Evolutionary conservation across 1,140 invertebrate genomes (phyloP), one percentile per base, ranked within the genome.

Genomic region (Hycleus cichorii): DNA sequence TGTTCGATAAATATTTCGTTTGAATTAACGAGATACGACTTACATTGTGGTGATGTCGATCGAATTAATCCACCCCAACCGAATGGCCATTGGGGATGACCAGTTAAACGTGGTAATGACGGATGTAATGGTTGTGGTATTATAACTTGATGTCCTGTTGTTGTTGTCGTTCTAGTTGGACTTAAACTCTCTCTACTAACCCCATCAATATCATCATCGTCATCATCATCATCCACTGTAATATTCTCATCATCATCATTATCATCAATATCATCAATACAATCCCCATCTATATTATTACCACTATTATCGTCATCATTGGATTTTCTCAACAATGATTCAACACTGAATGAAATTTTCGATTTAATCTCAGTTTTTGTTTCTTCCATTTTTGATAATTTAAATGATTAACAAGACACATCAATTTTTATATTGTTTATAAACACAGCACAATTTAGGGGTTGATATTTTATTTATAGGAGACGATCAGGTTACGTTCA

Each of bases 281-380:
- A 65, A 3, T 58, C 32, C 4, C 4, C 63, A 39, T 69, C 67
- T 24, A 64, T n/a, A 12, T 55, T 48, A 12, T 64, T 59, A 4
- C 61, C 60, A 27, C 67, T 64, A 9, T 64, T 60, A n/a, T 52
- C 26, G 54, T n/a, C 10, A 11, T 42, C 40, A 11, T 66, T 64
- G 25, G 53, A 61, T 39, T 60, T 63, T 2, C 62, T 63, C 10
- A 74, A 53, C 11, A 74, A 58, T 4, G 72, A 72, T 58, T 74
- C 72, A 2, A 74, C 72, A 65, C 72, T 74, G 59, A 74, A 74
- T 11, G 70, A 72, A 45, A 74, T 72, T 52, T 74, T 74, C 10
- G 70, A 60, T 56, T 72, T 73, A 25, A 72, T 64, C 52, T 70
- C 68, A 42, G 40, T 42, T 64, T 72, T 72, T 12, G 69, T 66